phyloP scores from a whole-genome alignment of 2,888 invertebrate species.

The Synergus laeviventris region DNA sequence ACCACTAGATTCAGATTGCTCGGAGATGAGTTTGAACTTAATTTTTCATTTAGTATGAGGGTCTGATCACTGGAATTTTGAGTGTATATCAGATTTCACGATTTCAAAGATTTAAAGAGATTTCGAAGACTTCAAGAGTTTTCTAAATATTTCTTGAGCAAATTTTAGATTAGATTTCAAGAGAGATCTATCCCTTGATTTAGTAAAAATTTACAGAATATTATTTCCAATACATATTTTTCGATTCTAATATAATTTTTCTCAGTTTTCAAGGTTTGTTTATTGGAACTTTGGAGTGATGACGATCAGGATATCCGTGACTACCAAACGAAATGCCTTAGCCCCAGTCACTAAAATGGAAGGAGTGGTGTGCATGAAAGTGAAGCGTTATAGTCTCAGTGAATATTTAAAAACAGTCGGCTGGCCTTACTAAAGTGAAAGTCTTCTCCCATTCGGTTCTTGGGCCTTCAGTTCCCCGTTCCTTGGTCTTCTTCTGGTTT shows the following conservation, averaged over 20 bases:
- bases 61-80: too few relatives aligned
- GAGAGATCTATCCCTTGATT: too few relatives aligned
- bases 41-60: too few relatives aligned
- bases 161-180: too few relatives aligned
- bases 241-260: background rate
- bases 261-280: background rate
- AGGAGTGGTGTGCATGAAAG: constrained; percentile 43
- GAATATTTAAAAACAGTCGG: constrained; percentile 40
- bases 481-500: constrained; percentile 14
- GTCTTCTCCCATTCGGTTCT: constrained; percentile 36
- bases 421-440: constrained; percentile 42
- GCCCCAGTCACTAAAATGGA: background rate
- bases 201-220: too few relatives aligned
- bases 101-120: background rate
- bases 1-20: background rate
- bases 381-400: constrained; percentile 33
- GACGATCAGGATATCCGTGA: constrained; percentile 19
- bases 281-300: background rate
- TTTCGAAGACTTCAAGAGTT: too few relatives aligned
- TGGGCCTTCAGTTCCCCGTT: constrained; percentile 27
- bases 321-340: background rate
- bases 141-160: too few relatives aligned
- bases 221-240: too few relatives aligned
- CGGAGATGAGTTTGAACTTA: background rate
- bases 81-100: background rate